These are phyloP conservation scores for Sparidentex hasta DNA, from an alignment of 2,797 vertebrate species.

Conservation along the genomic window DNA sequence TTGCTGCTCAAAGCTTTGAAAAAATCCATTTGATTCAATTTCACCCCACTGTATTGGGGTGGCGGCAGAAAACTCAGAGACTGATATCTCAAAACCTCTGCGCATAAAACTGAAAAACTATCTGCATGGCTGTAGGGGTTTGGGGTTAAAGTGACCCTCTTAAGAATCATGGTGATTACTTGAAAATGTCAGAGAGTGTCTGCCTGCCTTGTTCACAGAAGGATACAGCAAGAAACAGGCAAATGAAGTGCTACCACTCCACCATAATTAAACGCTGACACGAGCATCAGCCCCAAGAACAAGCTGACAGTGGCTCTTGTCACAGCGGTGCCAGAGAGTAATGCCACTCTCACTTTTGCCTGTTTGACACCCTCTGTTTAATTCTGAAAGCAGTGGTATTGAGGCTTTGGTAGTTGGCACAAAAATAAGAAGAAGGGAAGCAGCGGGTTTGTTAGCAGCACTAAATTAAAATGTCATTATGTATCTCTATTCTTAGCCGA, in stretches of 20 bases:
- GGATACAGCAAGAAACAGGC: constrained; percentile 8
- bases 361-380: constrained; percentile 66
- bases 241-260: constrained; percentile 39
- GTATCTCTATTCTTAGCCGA: constrained; percentile 73
- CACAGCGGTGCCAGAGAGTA: constrained; percentile 45
- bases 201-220: constrained; percentile 13
- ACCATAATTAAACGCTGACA: constrained; percentile 59
- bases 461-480: constrained; percentile 83
- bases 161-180: constrained; percentile 13
- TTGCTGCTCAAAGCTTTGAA: constrained; percentile 27
- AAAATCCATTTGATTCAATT: constrained; percentile 56
- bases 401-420: constrained; percentile 63
- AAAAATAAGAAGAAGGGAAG: constrained; percentile 57
- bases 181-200: constrained; percentile 19
- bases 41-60: constrained; percentile 23
- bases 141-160: constrained; percentile 1
- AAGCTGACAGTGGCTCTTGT: constrained; percentile 54
- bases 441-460: constrained; percentile 68
- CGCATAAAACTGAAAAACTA: constrained; percentile 12
- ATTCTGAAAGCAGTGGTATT: constrained; percentile 52
- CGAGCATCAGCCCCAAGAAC: constrained; percentile 44
- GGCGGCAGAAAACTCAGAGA: constrained; percentile 21
- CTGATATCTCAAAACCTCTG: constrained; percentile 23
- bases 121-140: constrained; percentile 5
- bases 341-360: constrained; percentile 45